phyloP scores from a whole-genome alignment of 2,797 vertebrate genomes.

The Acomys russatus region DNA sequence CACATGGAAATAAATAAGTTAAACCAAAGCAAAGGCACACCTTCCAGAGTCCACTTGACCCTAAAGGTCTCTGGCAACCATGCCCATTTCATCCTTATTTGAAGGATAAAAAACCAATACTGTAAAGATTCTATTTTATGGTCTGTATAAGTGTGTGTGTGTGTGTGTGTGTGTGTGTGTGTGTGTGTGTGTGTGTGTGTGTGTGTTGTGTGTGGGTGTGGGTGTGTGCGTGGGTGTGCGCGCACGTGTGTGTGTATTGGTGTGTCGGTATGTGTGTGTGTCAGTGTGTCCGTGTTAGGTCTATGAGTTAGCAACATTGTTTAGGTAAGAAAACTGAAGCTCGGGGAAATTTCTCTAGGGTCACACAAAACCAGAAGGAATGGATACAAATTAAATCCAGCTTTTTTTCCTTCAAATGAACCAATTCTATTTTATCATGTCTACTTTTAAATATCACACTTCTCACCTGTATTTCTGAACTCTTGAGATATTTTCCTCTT shows the following conservation, averaged over 20 bases:
- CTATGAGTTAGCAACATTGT: not conserved
- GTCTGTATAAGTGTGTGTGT: not conserved
- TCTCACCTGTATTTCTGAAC: not conserved
- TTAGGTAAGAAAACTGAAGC: not conserved
- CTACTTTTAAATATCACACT: not conserved
- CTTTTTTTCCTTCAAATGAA: not conserved
- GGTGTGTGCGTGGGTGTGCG: not conserved
- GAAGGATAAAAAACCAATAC: not conserved
- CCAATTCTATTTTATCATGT: not conserved
- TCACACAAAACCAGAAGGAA: not conserved
- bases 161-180: not conserved
- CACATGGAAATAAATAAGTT: not conserved
- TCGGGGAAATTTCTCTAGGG: not conserved
- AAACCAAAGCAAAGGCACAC: not conserved
- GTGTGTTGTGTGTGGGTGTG: no score
- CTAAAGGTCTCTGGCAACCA: not conserved
- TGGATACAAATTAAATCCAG: not conserved
- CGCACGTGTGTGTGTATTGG: not conserved
- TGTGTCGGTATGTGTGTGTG: not conserved
- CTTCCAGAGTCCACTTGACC: not conserved
- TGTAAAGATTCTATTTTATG: not conserved
- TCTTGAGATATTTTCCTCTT: not conserved
- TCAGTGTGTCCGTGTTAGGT: not conserved
- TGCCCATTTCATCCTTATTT: not conserved
- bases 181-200: not conserved